These are phyloP conservation scores for Pelecanoides urinatrix DNA, from an alignment of 2,113 vertebrate genomes.

Conservation along the genomic window DNA sequence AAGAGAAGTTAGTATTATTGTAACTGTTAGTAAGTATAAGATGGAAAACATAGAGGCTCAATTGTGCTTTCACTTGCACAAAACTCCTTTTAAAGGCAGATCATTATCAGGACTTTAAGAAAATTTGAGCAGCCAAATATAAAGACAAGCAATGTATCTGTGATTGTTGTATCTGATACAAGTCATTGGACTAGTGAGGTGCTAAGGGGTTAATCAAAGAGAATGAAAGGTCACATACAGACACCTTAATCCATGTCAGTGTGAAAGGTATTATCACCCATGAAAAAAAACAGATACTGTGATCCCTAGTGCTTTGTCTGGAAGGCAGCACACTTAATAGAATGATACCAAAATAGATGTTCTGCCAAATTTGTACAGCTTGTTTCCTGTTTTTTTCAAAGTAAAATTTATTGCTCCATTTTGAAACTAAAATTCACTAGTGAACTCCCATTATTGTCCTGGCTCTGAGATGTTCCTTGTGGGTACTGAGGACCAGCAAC, in stretches of 20 bases:
- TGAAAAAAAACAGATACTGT: neutral
- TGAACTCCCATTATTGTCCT: neutral
- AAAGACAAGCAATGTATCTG: neutral
- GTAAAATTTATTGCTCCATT: neutral
- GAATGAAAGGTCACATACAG: neutral
- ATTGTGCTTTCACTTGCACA: neutral
- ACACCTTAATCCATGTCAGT: neutral
- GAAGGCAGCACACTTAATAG: neutral
- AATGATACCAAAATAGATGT: constrained; percentile 25
- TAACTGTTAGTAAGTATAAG: neutral
- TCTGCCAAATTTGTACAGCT: constrained; percentile 21
- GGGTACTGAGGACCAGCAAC: neutral
- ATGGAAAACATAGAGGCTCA: neutral
- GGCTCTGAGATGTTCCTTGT: neutral
- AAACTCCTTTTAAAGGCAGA: neutral
- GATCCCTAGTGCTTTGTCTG: neutral
- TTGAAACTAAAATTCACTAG: constrained; percentile 14
- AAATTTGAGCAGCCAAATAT: neutral
- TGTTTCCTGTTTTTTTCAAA: neutral
- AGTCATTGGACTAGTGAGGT: neutral
- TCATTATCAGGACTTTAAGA: neutral
- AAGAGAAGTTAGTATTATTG: neutral
- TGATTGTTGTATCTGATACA: neutral
- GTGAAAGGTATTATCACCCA: neutral
- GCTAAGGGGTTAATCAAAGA: constrained; percentile 11